Base-by-base conservation (phyloP, 2,113 vertebrate species). In the Nycticebus coucang region DNA sequence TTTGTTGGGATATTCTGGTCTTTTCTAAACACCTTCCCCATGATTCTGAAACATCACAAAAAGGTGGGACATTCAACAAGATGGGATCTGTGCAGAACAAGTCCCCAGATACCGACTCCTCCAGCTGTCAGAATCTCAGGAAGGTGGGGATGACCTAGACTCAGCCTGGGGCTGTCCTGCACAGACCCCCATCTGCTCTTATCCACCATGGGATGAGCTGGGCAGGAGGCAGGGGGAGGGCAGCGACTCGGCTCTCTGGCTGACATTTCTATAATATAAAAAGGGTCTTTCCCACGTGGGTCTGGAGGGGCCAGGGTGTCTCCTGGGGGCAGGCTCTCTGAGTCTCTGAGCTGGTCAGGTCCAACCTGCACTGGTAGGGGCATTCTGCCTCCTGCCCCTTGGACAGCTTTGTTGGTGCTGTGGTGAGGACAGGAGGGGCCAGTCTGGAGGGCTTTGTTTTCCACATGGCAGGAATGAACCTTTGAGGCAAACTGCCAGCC, bases 331-430 rank as follows among this genome's bases (percentile, higher is more conserved):
- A 37, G 12, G 11, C n/a, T 60, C 1, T 2, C 53, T 14, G 53
- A 62, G 64, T 55, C 59, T 12, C 6, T 0, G 6, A 13, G 26
- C 28, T 13, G 57, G 83, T 35, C 7, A 5, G 66, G 28, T 81
- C 57, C 35, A 14, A 28, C 59, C 41, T 0, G 4, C 7, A 7
- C 0, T 0, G 21, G 55, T 28, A 35, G 17, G 5, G n/a, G 37
- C 15, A 30, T 22, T 79, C 24, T 37, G 35, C 5, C 68, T 5
- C 9, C 72, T 53, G n/a, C 6, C 66, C 41, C 45, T 78, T 4
- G 8, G 18, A 78, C 1, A 28, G 68, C 71, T 92, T 77, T 41
- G 75, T 24, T 35, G 19, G 2, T 10, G 21, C 12, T 41, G 77
- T 64, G 57, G 1, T 14, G 75, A 87, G 26, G 84, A 60, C 53